phyloP scores from a whole-genome alignment of 1,140 invertebrate genomes.

The Trachymyrmex cornetzi region DNA sequence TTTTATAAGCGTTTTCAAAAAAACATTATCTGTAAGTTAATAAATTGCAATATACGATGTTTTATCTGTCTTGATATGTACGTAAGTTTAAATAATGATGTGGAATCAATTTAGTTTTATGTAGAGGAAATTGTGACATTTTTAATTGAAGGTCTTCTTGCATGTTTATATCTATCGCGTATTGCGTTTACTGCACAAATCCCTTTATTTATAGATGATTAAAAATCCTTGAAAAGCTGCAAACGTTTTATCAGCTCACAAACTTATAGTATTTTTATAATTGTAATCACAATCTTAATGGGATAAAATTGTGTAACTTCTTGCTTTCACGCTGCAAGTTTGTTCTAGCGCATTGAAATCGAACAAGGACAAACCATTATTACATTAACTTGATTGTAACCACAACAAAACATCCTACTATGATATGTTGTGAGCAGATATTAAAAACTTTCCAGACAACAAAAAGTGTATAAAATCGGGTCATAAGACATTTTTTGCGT shows the following conservation, averaged over 20 bases:
- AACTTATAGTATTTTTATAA: conserved; percentile 15
- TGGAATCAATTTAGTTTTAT: conserved; percentile 18
- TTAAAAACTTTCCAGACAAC: conserved; percentile 40
- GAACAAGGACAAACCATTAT: conserved; percentile 69
- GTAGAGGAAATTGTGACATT: neutral
- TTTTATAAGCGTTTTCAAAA: neutral
- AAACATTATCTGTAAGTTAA: conserved; percentile 30
- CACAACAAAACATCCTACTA: conserved; percentile 2
- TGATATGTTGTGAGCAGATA: neutral
- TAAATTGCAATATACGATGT: neutral
- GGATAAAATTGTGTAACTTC: conserved; percentile 15
- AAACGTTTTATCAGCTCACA: conserved; percentile 32
- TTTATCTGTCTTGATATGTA: neutral
- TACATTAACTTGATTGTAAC: conserved; percentile 75
- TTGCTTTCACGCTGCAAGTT: conserved; percentile 23
- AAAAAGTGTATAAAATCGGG: too few species aligned
- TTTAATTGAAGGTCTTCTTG: neutral
- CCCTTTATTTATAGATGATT: neutral
- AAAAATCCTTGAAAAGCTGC: neutral
- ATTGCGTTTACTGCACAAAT: neutral
- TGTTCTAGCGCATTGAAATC: conserved; percentile 44
- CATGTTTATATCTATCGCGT: neutral
- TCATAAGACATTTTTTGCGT: too few species aligned
- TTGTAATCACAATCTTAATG: conserved; percentile 19
- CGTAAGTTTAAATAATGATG: neutral